phyloP scores from a whole-genome alignment of 92 coral and sea anemone genomes.

The Ricordea florida region DNA sequence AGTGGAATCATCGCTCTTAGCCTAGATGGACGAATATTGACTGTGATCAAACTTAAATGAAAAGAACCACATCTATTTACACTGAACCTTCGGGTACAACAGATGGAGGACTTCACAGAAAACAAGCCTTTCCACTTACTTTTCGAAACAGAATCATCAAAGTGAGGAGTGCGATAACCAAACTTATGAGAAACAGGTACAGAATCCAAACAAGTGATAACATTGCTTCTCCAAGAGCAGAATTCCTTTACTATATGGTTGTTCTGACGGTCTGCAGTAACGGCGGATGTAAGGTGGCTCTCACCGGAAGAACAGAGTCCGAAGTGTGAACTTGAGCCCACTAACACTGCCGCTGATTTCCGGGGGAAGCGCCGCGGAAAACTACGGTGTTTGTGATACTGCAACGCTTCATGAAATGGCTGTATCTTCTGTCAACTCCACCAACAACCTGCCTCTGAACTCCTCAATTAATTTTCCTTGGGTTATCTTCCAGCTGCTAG shows the following conservation, averaged over 20 bases:
- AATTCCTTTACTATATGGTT: slow-evolving; percentile 3
- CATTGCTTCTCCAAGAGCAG: background rate
- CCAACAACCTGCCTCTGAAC: too few species aligned
- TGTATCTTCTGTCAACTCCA: too few species aligned
- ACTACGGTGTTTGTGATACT: too few species aligned
- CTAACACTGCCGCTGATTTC: too few species aligned
- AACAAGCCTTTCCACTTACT: slow-evolving; percentile 10
- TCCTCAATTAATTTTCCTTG: too few species aligned
- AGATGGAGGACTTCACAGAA: background rate
- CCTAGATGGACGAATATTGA: background rate
- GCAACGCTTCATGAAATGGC: too few species aligned
- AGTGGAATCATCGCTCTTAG: slow-evolving; percentile 44
- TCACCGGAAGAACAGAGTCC: too few species aligned
- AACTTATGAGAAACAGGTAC: slow-evolving; percentile 5
- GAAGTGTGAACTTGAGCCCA: too few species aligned
- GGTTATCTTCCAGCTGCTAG: too few species aligned
- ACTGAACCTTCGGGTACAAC: background rate
- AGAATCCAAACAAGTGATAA: slow-evolving; percentile 25
- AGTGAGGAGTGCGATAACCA: background rate
- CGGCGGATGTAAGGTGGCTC: too few species aligned
- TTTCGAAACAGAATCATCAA: slow-evolving; percentile 28
- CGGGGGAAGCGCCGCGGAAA: too few species aligned
- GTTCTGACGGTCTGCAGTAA: too few species aligned
- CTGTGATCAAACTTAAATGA: background rate
- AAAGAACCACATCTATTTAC: background rate